These are phyloP conservation scores for Teleopsis dalmanni DNA, from an alignment of 1,140 invertebrate genomes.

Conservation along the genomic window DNA sequence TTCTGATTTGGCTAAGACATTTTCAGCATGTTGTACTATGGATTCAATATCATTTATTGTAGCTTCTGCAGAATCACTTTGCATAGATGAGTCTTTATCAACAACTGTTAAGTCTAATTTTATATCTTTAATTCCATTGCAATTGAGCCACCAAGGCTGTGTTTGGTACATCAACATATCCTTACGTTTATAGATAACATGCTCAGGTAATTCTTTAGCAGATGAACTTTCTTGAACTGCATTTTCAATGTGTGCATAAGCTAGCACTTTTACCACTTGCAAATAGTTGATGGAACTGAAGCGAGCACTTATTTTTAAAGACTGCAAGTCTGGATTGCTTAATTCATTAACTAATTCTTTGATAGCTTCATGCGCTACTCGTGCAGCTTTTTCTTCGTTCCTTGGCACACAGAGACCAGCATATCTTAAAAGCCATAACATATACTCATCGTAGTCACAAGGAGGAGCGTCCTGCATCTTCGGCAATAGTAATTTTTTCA, in stretches of 20 bases:
- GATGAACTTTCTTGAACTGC: neutral
- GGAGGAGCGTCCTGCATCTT: neutral
- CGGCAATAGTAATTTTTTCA: conserved; percentile 25
- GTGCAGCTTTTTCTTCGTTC: conserved; percentile 4
- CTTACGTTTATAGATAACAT: conserved; percentile 8
- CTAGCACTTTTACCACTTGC: conserved; percentile 15
- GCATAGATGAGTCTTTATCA: neutral
- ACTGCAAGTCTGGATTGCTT: neutral
- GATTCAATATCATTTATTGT: neutral
- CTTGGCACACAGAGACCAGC: conserved; percentile 13
- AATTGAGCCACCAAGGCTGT: conserved; percentile 16
- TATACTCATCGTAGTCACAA: neutral
- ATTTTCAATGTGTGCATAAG: conserved; percentile 9
- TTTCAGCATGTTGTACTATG: conserved; percentile 9
- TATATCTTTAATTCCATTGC: conserved; percentile 6
- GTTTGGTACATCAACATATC: conserved; percentile 3
- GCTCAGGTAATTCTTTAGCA: neutral
- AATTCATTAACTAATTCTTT: conserved; percentile 15
- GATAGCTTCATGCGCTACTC: conserved; percentile 14
- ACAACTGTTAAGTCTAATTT: conserved; percentile 3
- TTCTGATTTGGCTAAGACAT: conserved; percentile 6
- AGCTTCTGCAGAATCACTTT: neutral
- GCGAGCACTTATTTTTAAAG: neutral
- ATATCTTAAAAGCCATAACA: conserved; percentile 29
- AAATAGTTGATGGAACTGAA: conserved; percentile 16